phyloP scores from a whole-genome alignment of 1,140 invertebrate species.

The Anastrepha ludens region DNA sequence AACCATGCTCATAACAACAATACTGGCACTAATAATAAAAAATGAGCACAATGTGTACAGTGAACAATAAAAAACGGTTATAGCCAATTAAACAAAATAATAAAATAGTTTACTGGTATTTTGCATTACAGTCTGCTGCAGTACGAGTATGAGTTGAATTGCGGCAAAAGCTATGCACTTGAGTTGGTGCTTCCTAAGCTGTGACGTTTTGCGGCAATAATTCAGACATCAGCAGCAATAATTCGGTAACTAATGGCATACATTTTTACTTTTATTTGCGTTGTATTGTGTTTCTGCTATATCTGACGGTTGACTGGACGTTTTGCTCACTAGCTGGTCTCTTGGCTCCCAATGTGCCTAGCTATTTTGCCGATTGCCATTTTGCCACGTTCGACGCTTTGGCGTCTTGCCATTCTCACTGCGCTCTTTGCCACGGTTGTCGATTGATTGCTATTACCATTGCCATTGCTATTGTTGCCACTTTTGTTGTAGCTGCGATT shows the following conservation, averaged over 20 bases:
- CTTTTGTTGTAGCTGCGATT: background rate
- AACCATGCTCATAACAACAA: constrained; percentile 12
- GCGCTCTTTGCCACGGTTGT: background rate
- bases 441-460: background rate
- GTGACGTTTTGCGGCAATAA: constrained; percentile 36
- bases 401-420: background rate
- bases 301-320: background rate
- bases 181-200: constrained; percentile 16
- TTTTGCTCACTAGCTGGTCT: background rate
- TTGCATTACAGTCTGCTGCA: background rate
- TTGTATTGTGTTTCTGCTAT: constrained; percentile 7
- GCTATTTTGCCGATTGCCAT: background rate
- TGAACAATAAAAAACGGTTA: constrained; percentile 67
- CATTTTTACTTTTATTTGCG: constrained; percentile 18
- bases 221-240: constrained; percentile 43
- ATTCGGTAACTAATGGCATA: constrained; percentile 38
- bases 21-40: constrained; percentile 4
- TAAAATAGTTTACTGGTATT: constrained; percentile 60
- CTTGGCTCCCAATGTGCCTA: background rate
- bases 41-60: constrained; percentile 47
- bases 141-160: background rate
- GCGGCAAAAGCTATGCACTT: background rate
- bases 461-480: constrained; percentile 14
- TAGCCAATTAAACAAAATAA: constrained; percentile 72
- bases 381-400: background rate